Conservation (phyloP, 1,140 invertebrate genomes). For the Euschistus heros region DNA sequence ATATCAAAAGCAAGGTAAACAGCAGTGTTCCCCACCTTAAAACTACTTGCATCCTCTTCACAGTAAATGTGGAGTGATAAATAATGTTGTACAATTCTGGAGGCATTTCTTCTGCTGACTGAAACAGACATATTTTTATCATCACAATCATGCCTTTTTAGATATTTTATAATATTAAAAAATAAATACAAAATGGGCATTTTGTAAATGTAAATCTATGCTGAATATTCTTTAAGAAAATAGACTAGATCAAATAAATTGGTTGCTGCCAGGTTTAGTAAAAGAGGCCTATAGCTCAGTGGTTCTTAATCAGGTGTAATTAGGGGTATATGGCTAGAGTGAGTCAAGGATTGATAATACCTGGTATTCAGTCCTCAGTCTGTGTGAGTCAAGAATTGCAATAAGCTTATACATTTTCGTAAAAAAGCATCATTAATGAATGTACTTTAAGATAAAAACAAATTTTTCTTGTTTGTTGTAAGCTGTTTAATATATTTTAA, state of each 20-base stretch:
- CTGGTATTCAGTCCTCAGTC: too few relatives aligned
- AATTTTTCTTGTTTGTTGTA: too few relatives aligned
- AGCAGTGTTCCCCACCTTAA: conserved; percentile 23
- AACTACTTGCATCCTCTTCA: conserved; percentile 20
- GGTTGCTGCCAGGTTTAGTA: neutral
- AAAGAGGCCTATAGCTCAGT: neutral
- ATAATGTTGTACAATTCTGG: conserved; percentile 25
- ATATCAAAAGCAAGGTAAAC: neutral
- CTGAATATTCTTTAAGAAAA: neutral
- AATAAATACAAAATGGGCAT: neutral
- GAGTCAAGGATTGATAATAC: too few relatives aligned
- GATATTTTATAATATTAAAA: neutral
- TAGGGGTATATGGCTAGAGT: too few relatives aligned
- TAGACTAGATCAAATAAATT: neutral
- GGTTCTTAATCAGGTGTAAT: too few relatives aligned
- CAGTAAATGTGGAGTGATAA: conserved; percentile 28
- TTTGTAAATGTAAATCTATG: neutral
- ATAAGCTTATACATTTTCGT: too few relatives aligned
- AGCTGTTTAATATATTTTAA: too few relatives aligned
- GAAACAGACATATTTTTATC: conserved; percentile 2
- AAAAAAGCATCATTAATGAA: too few relatives aligned
- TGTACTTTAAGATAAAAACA: too few relatives aligned
- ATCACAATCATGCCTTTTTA: neutral
- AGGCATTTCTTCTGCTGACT: conserved; percentile 26
- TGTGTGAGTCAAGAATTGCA: too few relatives aligned